Conservation (phyloP, 2,888 invertebrate genomes). For the Drosophila incognita region DNA sequence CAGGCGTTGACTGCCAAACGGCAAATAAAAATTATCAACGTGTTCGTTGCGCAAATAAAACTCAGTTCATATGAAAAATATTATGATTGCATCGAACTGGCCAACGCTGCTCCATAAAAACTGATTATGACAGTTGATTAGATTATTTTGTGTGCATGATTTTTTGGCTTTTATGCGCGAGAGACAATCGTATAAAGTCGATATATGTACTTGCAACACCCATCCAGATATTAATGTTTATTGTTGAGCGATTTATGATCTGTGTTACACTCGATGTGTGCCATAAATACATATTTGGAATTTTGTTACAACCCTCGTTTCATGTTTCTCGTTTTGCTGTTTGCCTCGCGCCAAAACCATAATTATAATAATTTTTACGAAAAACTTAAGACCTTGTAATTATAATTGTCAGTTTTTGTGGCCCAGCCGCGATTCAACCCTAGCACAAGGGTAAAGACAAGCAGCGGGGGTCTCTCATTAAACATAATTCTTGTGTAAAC, state of each 20-base stretch:
- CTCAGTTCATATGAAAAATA: slow-evolving; percentile 50
- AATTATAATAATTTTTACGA: slow-evolving; percentile 84
- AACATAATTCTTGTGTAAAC: slow-evolving; percentile 80
- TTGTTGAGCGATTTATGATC: slow-evolving; percentile 72
- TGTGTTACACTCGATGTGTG: slow-evolving; percentile 37
- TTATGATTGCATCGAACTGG: slow-evolving; percentile 64
- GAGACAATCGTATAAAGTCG: slow-evolving; percentile 54
- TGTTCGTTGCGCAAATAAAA: slow-evolving; percentile 68
- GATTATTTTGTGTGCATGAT: slow-evolving; percentile 53
- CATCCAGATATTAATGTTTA: slow-evolving; percentile 55
- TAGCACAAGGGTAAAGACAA: slow-evolving; percentile 28
- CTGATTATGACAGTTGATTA: slow-evolving; percentile 79
- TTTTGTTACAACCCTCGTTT: slow-evolving; percentile 55
- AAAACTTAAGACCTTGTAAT: slow-evolving; percentile 83
- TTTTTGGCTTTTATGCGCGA: slow-evolving; percentile 51
- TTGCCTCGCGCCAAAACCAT: slow-evolving; percentile 48
- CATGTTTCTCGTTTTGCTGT: neutral
- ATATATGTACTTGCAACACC: slow-evolving; percentile 24
- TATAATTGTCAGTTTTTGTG: slow-evolving; percentile 81
- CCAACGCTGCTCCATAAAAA: slow-evolving; percentile 51
- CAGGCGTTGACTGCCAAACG: slow-evolving; percentile 41
- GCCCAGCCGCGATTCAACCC: slow-evolving; percentile 53
- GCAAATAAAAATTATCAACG: slow-evolving; percentile 80
- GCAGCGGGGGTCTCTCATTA: slow-evolving; percentile 65
- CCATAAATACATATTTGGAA: slow-evolving; percentile 46